Conservation (phyloP, 1,140 invertebrate species). For the Papilio polyxenes region DNA sequence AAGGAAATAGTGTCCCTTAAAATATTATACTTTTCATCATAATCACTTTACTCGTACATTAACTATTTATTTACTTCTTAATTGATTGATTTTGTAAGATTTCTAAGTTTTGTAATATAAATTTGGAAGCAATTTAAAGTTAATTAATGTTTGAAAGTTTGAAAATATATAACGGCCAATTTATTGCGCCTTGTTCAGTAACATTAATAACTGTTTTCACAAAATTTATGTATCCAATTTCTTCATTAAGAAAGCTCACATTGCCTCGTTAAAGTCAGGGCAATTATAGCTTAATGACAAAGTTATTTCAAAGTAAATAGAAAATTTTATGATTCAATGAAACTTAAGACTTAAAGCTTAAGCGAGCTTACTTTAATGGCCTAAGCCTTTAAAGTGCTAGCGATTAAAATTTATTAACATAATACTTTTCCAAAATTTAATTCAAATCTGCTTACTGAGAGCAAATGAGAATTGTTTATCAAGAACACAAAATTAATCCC, state of each 20-base stretch:
- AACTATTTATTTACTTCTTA: not conserved
- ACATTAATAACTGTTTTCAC: constrained; percentile 38
- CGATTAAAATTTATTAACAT: constrained; percentile 39
- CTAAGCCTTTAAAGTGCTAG: constrained; percentile 30
- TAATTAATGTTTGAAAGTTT: constrained; percentile 18
- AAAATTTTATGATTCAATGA: constrained; percentile 42
- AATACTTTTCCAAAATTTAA: constrained; percentile 35
- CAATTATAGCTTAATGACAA: constrained; percentile 38
- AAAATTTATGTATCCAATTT: constrained; percentile 38
- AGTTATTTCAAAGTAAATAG: constrained; percentile 39
- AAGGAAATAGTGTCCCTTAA: not conserved
- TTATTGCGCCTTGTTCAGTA: constrained; percentile 30
- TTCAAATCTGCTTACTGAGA: constrained; percentile 9
- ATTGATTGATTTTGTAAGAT: not conserved
- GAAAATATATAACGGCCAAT: constrained; percentile 18
- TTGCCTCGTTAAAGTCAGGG: constrained; percentile 36
- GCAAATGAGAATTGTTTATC: constrained; percentile 35
- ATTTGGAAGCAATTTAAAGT: constrained; percentile 15
- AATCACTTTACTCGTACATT: too few relatives aligned
- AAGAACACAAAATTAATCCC: constrained; percentile 37
- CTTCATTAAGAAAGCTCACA: constrained; percentile 33
- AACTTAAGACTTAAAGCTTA: constrained; percentile 35
- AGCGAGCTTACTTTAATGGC: constrained; percentile 37
- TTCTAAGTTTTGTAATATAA: not conserved
- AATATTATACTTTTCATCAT: not conserved